Base-by-base conservation (phyloP, 2,113 vertebrate species). In the Ivindomyrus marchei region DNA sequence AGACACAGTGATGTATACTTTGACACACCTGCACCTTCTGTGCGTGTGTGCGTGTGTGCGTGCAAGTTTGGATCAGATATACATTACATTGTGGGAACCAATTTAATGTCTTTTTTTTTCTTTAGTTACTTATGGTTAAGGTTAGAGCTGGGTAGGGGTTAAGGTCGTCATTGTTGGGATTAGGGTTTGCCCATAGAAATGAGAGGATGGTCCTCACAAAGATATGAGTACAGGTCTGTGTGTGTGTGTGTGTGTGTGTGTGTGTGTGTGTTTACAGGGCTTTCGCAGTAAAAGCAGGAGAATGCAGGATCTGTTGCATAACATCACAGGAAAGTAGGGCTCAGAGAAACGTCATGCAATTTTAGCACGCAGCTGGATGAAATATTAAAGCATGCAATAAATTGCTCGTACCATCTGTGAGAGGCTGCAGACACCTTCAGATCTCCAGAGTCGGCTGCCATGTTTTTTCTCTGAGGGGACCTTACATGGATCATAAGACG, bases 321-420 rank as follows among this genome's bases (percentile, higher is more conserved):
- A 45, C 50, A 85, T 31, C 80, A 45, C 27, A 24, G 85, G 31
- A 80, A 87, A 56, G 62, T 80, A 47, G 83, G 42, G 13, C 46
- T 66, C 52, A 6, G 19, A 19, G 39, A 39, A 27, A 83, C 19
- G 24, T 88, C 77, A 88, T 90, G 85, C 90, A 88, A 19, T 46
- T 88, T 90, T 88, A 77, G 56, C 70, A 77, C 11, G 5, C 9
- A 87, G 21, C 49, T 8, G 66, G 62, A 88, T 88, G 19, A 90
- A 90, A 90, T 87, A 87, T 90, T 90, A 49, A 90, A 53, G 2
- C 8, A 21, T 6, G 58, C 85, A n/a, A 17, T 74, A 50, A 49
- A 46, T 19, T 49, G 24, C 39, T 5, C 24, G 46, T 45, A 85
- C 52, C 80, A 58, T 62, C 52, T 85, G 39, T 46, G 39, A 66